Evolutionary conservation across 2,113 vertebrate species (phyloP).

Genomic region (Sturnira hondurensis): DNA sequence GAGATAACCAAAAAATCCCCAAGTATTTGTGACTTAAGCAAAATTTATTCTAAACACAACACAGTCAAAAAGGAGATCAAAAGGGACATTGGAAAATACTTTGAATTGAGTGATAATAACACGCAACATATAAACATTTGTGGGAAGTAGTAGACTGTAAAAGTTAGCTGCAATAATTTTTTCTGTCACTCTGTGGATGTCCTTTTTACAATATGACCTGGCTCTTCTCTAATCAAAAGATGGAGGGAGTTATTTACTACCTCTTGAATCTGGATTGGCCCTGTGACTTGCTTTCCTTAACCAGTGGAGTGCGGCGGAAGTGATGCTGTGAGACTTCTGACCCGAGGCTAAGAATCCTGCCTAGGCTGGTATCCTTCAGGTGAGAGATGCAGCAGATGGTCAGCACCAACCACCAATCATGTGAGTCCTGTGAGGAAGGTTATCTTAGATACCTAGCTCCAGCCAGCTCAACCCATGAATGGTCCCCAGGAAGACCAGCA

Average conservation of each 20-base stretch:
- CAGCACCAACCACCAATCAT: background rate
- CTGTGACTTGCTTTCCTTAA: background rate
- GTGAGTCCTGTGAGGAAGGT: background rate
- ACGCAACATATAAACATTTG: background rate
- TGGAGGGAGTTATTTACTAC: background rate
- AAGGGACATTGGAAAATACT: background rate
- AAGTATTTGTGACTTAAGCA: background rate
- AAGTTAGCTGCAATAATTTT: background rate
- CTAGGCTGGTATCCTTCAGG: background rate
- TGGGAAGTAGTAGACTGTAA: background rate
- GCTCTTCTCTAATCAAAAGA: background rate
- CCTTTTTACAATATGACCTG: background rate
- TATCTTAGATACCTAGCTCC: background rate
- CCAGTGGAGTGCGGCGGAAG: background rate
- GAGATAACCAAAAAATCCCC: background rate
- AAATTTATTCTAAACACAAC: background rate
- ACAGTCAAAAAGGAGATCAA: background rate
- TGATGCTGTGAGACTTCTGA: background rate
- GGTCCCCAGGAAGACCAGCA: background rate
- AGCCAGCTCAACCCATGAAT: background rate
- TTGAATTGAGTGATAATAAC: background rate
- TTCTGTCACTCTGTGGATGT: background rate
- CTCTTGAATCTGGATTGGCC: background rate
- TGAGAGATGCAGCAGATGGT: background rate
- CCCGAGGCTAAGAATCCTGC: background rate